These are phyloP conservation scores for Drosophila robusta DNA, from an alignment of 2,888 invertebrate species.

Conservation along the genomic window DNA sequence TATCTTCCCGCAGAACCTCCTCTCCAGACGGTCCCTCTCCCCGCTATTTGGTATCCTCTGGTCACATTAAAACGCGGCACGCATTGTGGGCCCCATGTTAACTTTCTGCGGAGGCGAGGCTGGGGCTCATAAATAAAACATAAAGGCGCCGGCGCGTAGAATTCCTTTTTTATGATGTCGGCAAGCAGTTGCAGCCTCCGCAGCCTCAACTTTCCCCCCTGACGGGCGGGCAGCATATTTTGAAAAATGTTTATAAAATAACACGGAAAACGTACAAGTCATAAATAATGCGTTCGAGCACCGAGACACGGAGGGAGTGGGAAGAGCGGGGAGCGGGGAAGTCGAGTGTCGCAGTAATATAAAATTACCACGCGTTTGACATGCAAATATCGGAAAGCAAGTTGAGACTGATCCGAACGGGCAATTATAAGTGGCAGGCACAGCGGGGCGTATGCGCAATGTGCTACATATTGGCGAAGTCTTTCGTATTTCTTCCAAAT, in stretches of 20 bases:
- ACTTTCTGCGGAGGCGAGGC: slow-evolving; percentile 62
- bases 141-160: slow-evolving; percentile 70
- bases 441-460: slow-evolving; percentile 35
- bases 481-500: background rate
- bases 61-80: slow-evolving; percentile 69
- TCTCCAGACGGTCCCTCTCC: slow-evolving; percentile 1
- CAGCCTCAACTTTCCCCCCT: slow-evolving; percentile 17
- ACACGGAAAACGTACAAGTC: slow-evolving; percentile 79
- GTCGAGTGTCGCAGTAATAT: slow-evolving; percentile 70
- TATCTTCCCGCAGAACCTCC: slow-evolving; percentile 26
- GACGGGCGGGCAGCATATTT: slow-evolving; percentile 64
- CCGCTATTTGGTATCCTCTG: background rate
- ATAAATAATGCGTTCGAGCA: slow-evolving; percentile 75
- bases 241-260: slow-evolving; percentile 80
- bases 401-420: slow-evolving; percentile 37
- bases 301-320: background rate
- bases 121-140: slow-evolving; percentile 77
- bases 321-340: background rate
- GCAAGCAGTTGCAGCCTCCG: slow-evolving; percentile 62
- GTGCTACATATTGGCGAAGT: background rate
- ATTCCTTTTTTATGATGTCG: slow-evolving; percentile 69
- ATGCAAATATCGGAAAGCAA: slow-evolving; percentile 70
- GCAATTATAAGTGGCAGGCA: slow-evolving; percentile 33
- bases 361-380: slow-evolving; percentile 74
- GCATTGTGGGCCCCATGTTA: slow-evolving; percentile 56